Conservation (phyloP, 1,140 invertebrate genomes). For the Lordiphosa collinella region DNA sequence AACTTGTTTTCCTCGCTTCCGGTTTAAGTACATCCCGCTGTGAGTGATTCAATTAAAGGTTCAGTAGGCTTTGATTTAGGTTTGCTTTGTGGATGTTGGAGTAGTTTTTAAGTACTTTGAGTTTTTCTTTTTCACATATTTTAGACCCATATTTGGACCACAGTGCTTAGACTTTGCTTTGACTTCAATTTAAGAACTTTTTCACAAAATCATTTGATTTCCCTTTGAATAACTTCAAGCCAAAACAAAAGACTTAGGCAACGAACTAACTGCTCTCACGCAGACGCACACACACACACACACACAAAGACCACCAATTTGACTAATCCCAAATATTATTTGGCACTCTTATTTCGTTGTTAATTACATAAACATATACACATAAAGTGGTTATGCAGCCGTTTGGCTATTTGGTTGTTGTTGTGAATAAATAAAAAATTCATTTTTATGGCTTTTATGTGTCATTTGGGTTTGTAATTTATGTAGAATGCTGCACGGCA, state of each 20-base stretch:
- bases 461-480: constrained; percentile 52
- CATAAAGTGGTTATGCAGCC: constrained; percentile 20
- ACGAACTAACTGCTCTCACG: constrained; percentile 12
- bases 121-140: too few species aligned
- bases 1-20: too few species aligned
- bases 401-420: constrained; percentile 27
- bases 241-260: constrained; percentile 20
- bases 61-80: too few species aligned
- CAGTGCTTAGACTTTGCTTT: too few species aligned
- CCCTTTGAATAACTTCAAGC: constrained; percentile 1
- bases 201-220: too few species aligned
- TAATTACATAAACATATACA: constrained; percentile 33
- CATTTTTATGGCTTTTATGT: constrained; percentile 46
- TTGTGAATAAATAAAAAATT: constrained; percentile 46
- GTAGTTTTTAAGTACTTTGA: too few species aligned
- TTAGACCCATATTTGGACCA: too few species aligned
- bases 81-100: too few species aligned
- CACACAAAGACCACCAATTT: background rate
- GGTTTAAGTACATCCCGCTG: too few species aligned
- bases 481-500: constrained; percentile 49
- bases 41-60: too few species aligned
- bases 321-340: constrained; percentile 23
- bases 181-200: too few species aligned
- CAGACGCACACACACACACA: background rate
- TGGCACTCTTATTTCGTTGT: constrained; percentile 23